phyloP scores from a whole-genome alignment of 2,113 vertebrate genomes.

The Nothoprocta pentlandii region DNA sequence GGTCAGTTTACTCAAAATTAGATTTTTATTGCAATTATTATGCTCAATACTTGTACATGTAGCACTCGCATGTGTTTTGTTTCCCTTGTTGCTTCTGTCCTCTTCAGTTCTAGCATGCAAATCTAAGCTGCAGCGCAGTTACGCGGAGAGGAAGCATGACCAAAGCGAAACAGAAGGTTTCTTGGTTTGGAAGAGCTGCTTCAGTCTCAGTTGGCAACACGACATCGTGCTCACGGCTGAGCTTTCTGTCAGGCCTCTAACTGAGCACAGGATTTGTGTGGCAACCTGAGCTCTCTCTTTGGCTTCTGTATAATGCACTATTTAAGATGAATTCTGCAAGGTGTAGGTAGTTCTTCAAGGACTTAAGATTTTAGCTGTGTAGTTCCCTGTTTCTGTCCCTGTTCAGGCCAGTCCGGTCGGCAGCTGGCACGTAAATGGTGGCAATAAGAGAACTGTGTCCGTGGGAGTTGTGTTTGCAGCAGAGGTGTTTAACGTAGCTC shows the following conservation, averaged over 20 bases:
- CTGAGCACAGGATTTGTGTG: background rate
- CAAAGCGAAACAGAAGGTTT: slow-evolving; percentile 7
- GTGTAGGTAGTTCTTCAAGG: background rate
- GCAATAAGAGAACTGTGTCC: background rate
- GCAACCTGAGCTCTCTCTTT: background rate
- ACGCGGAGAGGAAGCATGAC: background rate
- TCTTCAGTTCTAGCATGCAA: background rate
- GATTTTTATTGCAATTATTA: background rate
- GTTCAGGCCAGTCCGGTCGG: background rate
- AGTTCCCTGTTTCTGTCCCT: background rate
- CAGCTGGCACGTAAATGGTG: background rate
- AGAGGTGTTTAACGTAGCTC: background rate
- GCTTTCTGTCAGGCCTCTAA: background rate
- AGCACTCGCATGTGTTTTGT: background rate
- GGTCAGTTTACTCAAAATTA: background rate
- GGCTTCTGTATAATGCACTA: background rate
- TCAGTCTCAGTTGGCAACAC: background rate
- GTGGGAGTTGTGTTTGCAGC: background rate
- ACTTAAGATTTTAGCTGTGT: background rate
- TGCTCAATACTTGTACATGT: background rate
- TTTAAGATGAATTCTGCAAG: background rate
- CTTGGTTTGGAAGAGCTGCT: slow-evolving; percentile 6
- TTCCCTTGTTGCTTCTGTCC: slow-evolving; percentile 1
- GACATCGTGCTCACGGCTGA: background rate
- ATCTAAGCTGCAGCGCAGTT: background rate